Evolutionary conservation across 1,140 invertebrate genomes (phyloP), one percentile per base, ranked within the genome.

Genomic region (Holcopasites calliopsidis): DNA sequence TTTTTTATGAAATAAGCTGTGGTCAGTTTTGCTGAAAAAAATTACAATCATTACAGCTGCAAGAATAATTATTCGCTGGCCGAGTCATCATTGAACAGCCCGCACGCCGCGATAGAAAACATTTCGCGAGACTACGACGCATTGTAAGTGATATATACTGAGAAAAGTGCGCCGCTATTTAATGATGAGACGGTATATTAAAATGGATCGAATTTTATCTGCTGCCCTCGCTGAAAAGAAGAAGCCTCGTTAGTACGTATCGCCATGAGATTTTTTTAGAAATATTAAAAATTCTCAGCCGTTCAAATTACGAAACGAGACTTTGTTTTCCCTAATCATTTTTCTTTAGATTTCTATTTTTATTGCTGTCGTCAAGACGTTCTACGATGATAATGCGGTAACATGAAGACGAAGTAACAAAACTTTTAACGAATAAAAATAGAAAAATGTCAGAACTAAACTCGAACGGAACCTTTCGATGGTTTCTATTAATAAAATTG

Each of bases 141-240:
- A 70, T 21, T 31, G 18, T 13, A 26, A 31, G n/a, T 42, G 10
- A 23, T 23, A 33, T 2, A 57, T 62, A 54, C 70, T 8, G 38
- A 10, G 2, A 50, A 10, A 38, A 0, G 2, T 42, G 26, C 62
- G 80, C 21, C 61, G 1, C 31, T 10, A 52, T 83, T 89, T 86
- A 90, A 88, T 84, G 84, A 88, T 76, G 76, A 90, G 72, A 88
- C 80, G 82, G 81, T 65, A 31, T 76, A 75, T 64, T n/a, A 76
- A 80, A 80, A 75, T 81, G 83, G 85, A 66, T 80, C 50, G 73
- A 65, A 81, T 71, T 84, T 62, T 87, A 86, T 84, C 80, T 73
- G 87, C 83, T 64, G 78, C 78, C 87, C 86, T 85, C 57, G 87
- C 89, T 90, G 89, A 88, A 90, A 90, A 82, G 79, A n/a, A 86